A percentile compares a stretch with the other conserved stretches of the same genome.
Conservation (phyloP, 2,797 vertebrate genomes). For the Cuculus canorus region DNA sequence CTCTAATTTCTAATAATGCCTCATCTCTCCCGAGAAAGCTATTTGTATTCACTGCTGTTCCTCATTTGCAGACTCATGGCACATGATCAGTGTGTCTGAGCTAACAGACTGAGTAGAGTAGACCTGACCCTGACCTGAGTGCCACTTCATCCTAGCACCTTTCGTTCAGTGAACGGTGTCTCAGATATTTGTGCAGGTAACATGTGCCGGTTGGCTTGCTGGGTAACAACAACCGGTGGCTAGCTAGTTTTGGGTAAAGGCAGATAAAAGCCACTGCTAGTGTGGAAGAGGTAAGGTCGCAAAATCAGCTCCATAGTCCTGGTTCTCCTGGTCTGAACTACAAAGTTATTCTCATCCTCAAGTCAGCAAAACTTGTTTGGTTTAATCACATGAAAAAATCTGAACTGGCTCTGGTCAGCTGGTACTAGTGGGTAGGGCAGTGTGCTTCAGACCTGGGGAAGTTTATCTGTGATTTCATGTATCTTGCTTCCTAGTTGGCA, state of each 20-base stretch:
- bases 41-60: neutral
- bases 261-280: neutral
- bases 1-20: neutral
- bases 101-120: neutral
- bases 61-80: neutral
- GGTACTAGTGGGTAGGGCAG: rapidly evolving
- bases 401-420: neutral
- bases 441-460: neutral
- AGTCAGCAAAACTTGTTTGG: neutral
- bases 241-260: neutral
- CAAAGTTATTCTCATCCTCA: neutral
- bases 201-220: neutral
- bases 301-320: neutral
- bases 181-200: neutral
- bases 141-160: neutral
- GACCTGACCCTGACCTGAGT: neutral
- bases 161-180: neutral
- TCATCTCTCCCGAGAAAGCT: neutral
- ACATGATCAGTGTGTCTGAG: neutral
- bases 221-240: neutral
- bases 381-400: neutral
- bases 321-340: neutral
- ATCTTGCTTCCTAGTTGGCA: neutral
- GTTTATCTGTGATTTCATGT: neutral
- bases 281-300: neutral